Percentiles rank a stretch among this genome's conserved stretches.
These are phyloP conservation scores for Drosophila pallidifrons DNA, from an alignment of 1,140 invertebrate genomes.

Conservation along the genomic window DNA sequence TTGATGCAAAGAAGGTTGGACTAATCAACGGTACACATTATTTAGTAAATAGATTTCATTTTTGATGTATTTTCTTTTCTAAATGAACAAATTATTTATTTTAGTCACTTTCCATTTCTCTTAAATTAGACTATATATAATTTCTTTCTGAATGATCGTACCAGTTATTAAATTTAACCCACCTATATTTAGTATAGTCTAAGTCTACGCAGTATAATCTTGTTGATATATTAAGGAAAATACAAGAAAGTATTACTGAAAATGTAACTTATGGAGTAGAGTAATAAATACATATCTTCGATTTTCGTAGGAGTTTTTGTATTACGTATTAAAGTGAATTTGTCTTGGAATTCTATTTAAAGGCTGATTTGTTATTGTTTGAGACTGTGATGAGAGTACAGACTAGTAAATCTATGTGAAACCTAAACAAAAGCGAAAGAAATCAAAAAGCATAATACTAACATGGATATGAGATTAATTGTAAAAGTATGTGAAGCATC, in stretches of 20 bases:
- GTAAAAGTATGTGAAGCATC: not conserved
- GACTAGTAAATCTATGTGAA: not conserved
- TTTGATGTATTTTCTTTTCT: no score
- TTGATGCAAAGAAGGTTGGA: not conserved
- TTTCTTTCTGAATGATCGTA: no score
- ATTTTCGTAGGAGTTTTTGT: not conserved
- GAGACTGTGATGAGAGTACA: slow-evolving; percentile 1
- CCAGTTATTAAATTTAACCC: no score
- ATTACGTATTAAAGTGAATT: not conserved
- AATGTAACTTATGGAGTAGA: not conserved
- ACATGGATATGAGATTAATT: slow-evolving; percentile 8
- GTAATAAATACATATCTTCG: not conserved
- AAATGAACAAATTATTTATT: no score
- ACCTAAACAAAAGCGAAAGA: slow-evolving; percentile 15
- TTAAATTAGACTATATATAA: not conserved
- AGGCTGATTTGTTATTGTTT: slow-evolving; percentile 14
- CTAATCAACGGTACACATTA: not conserved
- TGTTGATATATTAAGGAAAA: not conserved
- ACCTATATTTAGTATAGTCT: no score
- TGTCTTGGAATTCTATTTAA: slow-evolving; percentile 11
- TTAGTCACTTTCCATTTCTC: not conserved
- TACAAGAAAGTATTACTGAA: not conserved
- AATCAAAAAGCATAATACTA: slow-evolving; percentile 1
- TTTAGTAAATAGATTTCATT: no score
- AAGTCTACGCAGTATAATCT: not conserved